Evolutionary conservation across 2,113 vertebrate genomes (phyloP).

Genomic region (Theropithecus gelada): DNA sequence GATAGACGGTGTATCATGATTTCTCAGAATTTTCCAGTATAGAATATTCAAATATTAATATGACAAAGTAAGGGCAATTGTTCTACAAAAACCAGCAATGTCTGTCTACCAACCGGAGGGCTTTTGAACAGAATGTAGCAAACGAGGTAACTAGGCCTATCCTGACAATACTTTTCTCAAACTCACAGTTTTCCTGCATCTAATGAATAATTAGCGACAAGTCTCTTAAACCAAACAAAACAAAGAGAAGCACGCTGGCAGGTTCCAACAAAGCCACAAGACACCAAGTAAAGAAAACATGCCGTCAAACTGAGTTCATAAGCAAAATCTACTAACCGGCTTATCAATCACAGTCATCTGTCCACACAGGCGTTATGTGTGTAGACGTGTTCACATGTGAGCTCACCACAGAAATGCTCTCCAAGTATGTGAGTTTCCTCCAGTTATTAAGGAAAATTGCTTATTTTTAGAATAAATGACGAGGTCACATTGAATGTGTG

Average conservation of each 20-base stretch:
- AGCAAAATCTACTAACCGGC: accelerated
- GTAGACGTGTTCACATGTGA: accelerated
- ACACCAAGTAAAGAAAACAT: accelerated
- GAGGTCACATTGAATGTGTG: accelerated
- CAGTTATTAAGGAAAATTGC: accelerated
- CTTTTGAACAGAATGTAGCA: neutral
- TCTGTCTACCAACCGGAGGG: accelerated
- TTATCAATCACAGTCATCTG: accelerated
- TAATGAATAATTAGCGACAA: accelerated
- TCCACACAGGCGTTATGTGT: accelerated
- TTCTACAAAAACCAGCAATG: accelerated
- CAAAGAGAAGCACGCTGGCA: accelerated
- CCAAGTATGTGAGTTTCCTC: accelerated
- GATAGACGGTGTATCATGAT: accelerated
- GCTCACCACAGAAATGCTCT: accelerated
- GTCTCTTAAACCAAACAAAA: neutral
- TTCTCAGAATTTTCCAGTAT: accelerated
- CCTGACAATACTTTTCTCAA: accelerated
- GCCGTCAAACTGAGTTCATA: accelerated
- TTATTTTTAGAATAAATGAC: neutral
- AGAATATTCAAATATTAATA: neutral
- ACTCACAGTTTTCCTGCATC: accelerated
- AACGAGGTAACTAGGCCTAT: accelerated
- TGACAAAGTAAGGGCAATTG: neutral
- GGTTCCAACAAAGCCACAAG: neutral